A percentile compares a stretch with the other conserved stretches of the same genome.
These are phyloP conservation scores for Dyspetes luteomarginatus DNA, from an alignment of 2,888 invertebrate species.

Conservation along the genomic window DNA sequence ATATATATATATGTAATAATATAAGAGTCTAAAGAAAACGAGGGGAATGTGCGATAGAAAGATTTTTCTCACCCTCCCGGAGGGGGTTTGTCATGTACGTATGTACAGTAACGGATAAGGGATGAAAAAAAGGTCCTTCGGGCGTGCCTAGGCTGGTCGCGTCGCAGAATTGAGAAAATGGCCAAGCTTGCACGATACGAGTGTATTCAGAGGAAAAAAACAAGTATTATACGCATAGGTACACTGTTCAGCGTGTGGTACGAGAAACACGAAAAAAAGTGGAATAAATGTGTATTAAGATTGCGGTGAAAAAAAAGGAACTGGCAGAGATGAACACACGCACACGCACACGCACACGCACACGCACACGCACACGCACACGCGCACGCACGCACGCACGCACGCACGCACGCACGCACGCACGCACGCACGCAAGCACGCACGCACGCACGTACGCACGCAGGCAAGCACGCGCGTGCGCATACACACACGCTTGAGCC, in stretches of 20 bases:
- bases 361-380: too few species aligned
- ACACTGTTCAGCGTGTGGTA: background rate
- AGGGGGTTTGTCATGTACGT: conserved; percentile 26
- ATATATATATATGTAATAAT: background rate
- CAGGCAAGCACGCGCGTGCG: too few species aligned
- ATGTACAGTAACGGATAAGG: conserved; percentile 43
- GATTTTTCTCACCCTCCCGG: conserved; percentile 39
- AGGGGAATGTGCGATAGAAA: conserved; percentile 30
- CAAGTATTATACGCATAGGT: background rate
- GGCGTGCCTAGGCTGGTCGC: conserved; percentile 53
- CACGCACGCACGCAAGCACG: too few species aligned
- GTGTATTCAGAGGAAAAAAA: conserved; percentile 53
- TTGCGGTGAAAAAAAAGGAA: conserved; percentile 1
- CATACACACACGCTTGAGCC: too few species aligned
- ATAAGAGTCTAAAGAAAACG: conserved; percentile 1
- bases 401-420: too few species aligned
- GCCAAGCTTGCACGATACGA: conserved; percentile 54
- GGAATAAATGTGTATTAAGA: background rate
- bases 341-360: background rate
- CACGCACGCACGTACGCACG: too few species aligned
- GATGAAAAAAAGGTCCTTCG: conserved; percentile 54
- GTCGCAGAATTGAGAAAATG: conserved; percentile 62
- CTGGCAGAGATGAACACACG: background rate
- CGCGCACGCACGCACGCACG: too few species aligned
- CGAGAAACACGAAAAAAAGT: background rate